Evolutionary conservation across 35 echinoderm and acorn worm species (phyloP).

Genomic region (Lytechinus variegatus): DNA sequence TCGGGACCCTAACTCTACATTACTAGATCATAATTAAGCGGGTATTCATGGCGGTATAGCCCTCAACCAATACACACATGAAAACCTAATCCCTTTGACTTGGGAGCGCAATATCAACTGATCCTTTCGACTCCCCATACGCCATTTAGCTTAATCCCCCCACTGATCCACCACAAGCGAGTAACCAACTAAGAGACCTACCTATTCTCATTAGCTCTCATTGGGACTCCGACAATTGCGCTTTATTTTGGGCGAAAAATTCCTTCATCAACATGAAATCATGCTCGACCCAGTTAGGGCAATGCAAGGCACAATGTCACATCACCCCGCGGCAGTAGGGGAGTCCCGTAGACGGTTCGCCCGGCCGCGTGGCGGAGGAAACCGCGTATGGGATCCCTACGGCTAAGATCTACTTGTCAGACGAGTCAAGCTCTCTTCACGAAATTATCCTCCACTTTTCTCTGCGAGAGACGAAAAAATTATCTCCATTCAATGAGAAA

Average conservation of each 20-base stretch:
- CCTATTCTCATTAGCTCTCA: constrained; percentile 50
- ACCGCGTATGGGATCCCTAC: background rate
- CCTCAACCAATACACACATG: constrained; percentile 21
- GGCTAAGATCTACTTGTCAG: constrained; percentile 38
- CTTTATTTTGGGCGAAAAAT: constrained; percentile 41
- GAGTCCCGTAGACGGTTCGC: background rate
- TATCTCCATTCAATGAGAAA: background rate
- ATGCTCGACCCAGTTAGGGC: constrained; percentile 46
- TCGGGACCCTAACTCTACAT: background rate
- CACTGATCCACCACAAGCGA: constrained; percentile 16
- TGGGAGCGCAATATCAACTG: constrained; percentile 10
- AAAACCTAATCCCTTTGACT: constrained; percentile 14
- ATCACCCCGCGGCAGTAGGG: constrained; percentile 21
- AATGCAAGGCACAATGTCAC: constrained; percentile 19
- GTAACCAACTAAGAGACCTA: background rate
- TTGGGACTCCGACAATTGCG: constrained; percentile 20
- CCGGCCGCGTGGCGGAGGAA: constrained; percentile 19
- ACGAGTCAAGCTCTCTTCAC: background rate
- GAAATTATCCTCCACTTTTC: constrained; percentile 2
- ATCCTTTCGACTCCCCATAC: constrained; percentile 50
- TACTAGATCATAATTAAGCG: constrained; percentile 54
- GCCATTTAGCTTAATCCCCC: constrained; percentile 46
- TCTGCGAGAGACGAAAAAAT: background rate
- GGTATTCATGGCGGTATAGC: constrained; percentile 31
- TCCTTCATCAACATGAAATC: constrained; percentile 46